phyloP scores from a whole-genome alignment of 2,888 invertebrate species.

The Sicus ferrugineus region DNA sequence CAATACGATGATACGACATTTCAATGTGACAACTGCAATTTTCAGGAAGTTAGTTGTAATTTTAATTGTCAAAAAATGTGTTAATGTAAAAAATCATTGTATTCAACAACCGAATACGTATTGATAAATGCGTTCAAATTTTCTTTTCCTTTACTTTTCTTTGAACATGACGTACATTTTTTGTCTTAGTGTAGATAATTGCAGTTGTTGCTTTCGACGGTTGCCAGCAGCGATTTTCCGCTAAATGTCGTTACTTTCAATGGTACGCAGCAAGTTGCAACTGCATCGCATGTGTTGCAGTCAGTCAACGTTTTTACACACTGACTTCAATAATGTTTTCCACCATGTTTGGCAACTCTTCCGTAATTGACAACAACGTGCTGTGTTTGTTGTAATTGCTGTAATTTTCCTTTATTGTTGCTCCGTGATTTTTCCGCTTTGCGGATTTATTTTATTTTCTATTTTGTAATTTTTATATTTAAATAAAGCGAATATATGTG shows the following conservation, averaged over 20 bases:
- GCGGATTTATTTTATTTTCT: not conserved
- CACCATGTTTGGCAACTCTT: not conserved
- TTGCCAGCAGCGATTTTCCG: not conserved
- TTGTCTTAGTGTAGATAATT: no score
- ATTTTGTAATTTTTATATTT: no score
- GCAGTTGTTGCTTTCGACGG: not conserved
- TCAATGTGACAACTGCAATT: no score
- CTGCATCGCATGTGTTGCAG: not conserved
- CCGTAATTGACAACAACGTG: conserved; percentile 1
- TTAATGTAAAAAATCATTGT: no score
- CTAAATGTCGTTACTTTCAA: not conserved
- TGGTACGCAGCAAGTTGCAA: not conserved
- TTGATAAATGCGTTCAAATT: no score
- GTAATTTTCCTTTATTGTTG: not conserved
- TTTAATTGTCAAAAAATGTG: not conserved
- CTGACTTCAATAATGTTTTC: conserved; percentile 10
- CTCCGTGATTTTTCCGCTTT: not conserved
- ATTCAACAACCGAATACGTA: no score
- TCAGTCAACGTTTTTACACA: not conserved
- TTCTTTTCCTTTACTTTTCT: no score
- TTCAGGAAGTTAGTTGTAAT: no score
- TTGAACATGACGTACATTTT: no score
- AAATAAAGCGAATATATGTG: not conserved
- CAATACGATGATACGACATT: no score
- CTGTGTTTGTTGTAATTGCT: not conserved